Conservation (phyloP, 2,113 vertebrate genomes). For the Elephas maximus region DNA sequence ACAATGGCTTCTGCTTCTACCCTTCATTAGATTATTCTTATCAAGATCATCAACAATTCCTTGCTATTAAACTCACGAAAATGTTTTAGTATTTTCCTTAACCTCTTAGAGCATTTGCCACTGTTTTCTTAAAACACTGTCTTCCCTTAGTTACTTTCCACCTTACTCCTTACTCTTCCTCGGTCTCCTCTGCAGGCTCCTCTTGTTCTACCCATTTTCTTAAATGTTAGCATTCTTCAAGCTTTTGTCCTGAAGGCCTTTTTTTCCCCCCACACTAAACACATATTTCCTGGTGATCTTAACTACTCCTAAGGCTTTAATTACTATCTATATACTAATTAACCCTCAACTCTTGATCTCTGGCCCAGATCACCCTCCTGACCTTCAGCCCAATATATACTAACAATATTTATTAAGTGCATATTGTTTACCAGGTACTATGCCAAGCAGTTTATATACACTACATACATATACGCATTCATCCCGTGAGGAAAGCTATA, state of each 20-base stretch:
- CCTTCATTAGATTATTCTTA: background rate
- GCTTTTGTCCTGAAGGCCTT: background rate
- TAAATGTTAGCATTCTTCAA: slow-evolving; percentile 17
- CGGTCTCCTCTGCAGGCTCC: background rate
- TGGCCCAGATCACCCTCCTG: background rate
- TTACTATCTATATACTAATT: background rate
- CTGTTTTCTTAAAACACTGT: background rate
- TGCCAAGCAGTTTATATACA: background rate
- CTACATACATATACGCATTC: background rate
- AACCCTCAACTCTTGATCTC: slow-evolving; percentile 26
- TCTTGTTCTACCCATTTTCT: background rate
- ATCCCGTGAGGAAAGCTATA: slow-evolving; percentile 13
- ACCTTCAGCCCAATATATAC: background rate
- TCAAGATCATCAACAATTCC: background rate
- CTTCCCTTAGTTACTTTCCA: background rate
- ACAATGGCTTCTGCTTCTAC: background rate
- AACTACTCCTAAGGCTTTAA: background rate
- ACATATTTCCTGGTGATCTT: background rate
- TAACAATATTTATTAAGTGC: background rate
- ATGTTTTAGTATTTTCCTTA: slow-evolving; percentile 48
- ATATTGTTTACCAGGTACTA: background rate
- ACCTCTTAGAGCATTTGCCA: background rate
- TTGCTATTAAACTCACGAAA: slow-evolving; percentile 22
- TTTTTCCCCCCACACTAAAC: background rate
- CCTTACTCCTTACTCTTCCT: slow-evolving; percentile 2